A percentile compares a stretch with the other conserved stretches of the same genome.
Evolutionary conservation across 2,888 invertebrate species (phyloP).

Genomic region (Ennomos fuscantarius): DNA sequence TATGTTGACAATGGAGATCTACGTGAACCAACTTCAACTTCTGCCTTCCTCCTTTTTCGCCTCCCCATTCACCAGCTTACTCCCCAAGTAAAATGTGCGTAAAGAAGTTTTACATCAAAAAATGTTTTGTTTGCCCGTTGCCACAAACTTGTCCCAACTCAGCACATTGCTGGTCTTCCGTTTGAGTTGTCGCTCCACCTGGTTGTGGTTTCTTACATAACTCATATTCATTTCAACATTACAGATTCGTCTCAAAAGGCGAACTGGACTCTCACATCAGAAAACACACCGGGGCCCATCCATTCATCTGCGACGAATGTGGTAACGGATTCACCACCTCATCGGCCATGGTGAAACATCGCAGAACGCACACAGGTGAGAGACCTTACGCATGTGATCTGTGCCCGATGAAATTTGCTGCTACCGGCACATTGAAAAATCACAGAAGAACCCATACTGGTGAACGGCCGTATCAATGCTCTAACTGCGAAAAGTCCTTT

Average conservation of each 20-base stretch:
- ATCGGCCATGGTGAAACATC: conserved; percentile 84
- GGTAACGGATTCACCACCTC: conserved; percentile 85
- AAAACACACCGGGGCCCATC: conserved; percentile 86
- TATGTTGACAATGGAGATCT: too few species aligned
- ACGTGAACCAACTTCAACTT: too few species aligned
- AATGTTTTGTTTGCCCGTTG: too few species aligned
- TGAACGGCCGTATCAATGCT: conserved; percentile 84
- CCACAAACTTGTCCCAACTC: too few species aligned
- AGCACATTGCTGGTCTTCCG: too few species aligned
- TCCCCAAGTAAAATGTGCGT: too few species aligned
- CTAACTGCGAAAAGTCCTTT: conserved; percentile 83
- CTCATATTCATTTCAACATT: background rate
- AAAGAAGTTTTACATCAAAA: too few species aligned
- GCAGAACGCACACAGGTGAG: conserved; percentile 85
- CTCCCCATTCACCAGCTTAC: too few species aligned
- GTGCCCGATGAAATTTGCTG: conserved; percentile 84
- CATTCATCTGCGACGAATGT: conserved; percentile 84
- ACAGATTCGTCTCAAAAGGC: conserved; percentile 79
- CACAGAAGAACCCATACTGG: conserved; percentile 84
- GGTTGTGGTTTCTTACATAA: too few species aligned
- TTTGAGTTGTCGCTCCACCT: too few species aligned
- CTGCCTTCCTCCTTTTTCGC: too few species aligned
- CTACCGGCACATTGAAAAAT: conserved; percentile 85
- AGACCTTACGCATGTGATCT: conserved; percentile 85
- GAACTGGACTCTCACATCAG: conserved; percentile 84